Base-by-base conservation (phyloP, 2,797 vertebrate species). In the Hypotaenidia philippensis region DNA sequence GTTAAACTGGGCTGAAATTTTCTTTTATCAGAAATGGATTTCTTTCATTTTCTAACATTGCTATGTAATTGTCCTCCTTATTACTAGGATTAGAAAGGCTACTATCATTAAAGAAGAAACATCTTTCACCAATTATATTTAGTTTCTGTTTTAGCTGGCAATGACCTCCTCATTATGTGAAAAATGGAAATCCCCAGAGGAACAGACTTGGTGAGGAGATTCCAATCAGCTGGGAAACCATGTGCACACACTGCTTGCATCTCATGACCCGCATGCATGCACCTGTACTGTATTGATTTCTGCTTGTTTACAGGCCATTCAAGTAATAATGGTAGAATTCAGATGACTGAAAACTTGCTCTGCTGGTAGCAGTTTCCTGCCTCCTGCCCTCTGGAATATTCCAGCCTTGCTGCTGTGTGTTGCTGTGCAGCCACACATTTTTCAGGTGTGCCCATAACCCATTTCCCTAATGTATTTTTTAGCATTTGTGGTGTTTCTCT, bases 1-100 rank as follows among this genome's bases (percentile, higher is more conserved):
- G 89, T 94, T 94, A 91, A 96, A 95, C 80, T 26, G 70, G 55
- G 75, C 76, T 89, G 82, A 88, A 97, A 80, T 92, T 91, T 69
- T 79, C 87, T 70, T 49, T 92, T 93, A 90, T 86, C 66, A 70
- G 76, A 87, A 93, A 83, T 81, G 5, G 23, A 79, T 92, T 92
- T 95, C 53, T 94, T 95, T 85, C 61, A 60, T 86, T 91, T 93
- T 96, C 81, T 40, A 81, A 53, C 60, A 87, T 96, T 90, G 72
- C 77, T 66, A 7, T 81, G 49, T 95, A 91, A 96, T 94, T 93
- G 88, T 89, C 45, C 76, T 89, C 55, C 69, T 90, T 94, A 95
- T 93, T 94, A 92, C 52, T 55, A 59, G 65, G 75, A 91, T 86
- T 95, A 96, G 64, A 90, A 90, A 85, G 82, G 44, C 53, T 88